Base-by-base conservation (phyloP, 2,113 vertebrate genomes). In the Lophochroa leadbeateri region DNA sequence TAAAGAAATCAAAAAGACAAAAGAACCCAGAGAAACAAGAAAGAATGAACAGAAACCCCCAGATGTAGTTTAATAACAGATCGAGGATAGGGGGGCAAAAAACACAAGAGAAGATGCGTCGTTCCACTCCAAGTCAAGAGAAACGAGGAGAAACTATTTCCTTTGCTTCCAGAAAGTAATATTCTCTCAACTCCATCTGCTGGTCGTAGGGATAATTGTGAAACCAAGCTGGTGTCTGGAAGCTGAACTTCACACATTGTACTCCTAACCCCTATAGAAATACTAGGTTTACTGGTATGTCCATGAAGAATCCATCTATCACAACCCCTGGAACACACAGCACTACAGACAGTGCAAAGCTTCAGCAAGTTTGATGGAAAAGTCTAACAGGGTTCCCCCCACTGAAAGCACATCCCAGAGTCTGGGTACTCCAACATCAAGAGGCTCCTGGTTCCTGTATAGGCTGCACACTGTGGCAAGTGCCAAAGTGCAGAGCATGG, bases 111-210 rank as follows among this genome's bases (percentile, higher is more conserved):
- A 85, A 76, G 46, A 78, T 20, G 9, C 55, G 63, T 20, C 3
- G 0, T 37, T 90, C 41, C 71, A 41, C 65, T 86, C 27, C 7
- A 85, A 87, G 58, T 17, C 55, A 79, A 82, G 33, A 46, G 58
- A 92, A 77, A 28, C 1, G 1, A 88, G 55, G 31, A 79, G 64
- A 92, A 93, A 91, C 0, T 0, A 81, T 20, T 82, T 76, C 63
- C 50, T 89, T 55, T 0, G 0, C 72, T 61, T 86, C 77, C 53
- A 69, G 68, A 94, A 96, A 96, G 77, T n/a, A 64, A 84, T 46
- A 96, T 82, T 96, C 95, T 95, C 76, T 95, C 81, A 87, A 97
- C 96, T 97, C 96, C 96, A 97, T 96, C 96, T 97, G 96, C 95
- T 97, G 96, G 96, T 75, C 86, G 76, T 9, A 74, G 74, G 80